Percentiles rank a stretch among this genome's conserved stretches.
Evolutionary conservation across 2,113 vertebrate species (phyloP).

Genomic region (Donacobius atricapilla): DNA sequence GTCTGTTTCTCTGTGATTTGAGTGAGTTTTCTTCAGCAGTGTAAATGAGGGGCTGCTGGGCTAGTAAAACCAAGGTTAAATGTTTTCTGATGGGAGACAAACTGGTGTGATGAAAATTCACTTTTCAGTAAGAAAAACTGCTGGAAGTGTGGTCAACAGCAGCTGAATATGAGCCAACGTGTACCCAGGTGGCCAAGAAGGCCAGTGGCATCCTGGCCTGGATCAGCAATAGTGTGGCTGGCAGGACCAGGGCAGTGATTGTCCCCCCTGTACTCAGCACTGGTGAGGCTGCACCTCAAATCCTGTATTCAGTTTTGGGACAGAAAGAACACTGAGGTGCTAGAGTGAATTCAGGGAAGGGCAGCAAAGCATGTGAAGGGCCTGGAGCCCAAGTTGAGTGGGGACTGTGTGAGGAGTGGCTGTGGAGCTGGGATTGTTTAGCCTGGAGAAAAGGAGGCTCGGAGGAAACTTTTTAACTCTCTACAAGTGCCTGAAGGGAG

Average conservation of each 20-base stretch:
- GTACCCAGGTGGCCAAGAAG: neutral
- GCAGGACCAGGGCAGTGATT: neutral
- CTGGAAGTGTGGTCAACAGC: neutral
- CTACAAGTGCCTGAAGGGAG: neutral
- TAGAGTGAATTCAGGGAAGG: neutral
- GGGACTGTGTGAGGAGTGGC: neutral
- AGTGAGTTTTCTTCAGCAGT: neutral
- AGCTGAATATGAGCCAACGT: neutral
- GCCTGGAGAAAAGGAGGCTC: neutral
- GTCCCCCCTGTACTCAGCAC: rapidly evolving
- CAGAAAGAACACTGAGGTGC: neutral
- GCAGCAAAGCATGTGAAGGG: neutral
- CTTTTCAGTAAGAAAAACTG: neutral
- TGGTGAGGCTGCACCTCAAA: neutral
- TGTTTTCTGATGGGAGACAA: neutral
- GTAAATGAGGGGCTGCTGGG: neutral
- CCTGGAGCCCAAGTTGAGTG: rapidly evolving
- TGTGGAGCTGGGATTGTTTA: neutral
- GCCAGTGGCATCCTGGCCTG: neutral
- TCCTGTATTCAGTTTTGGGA: neutral
- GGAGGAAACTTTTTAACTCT: neutral
- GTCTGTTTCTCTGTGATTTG: neutral
- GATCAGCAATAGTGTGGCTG: neutral
- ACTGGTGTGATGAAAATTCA: neutral
- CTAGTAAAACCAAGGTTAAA: neutral